These are phyloP conservation scores for cat (Felis catus) DNA, from an alignment of 2,113 vertebrate genomes.

Conservation along the genomic window DNA sequence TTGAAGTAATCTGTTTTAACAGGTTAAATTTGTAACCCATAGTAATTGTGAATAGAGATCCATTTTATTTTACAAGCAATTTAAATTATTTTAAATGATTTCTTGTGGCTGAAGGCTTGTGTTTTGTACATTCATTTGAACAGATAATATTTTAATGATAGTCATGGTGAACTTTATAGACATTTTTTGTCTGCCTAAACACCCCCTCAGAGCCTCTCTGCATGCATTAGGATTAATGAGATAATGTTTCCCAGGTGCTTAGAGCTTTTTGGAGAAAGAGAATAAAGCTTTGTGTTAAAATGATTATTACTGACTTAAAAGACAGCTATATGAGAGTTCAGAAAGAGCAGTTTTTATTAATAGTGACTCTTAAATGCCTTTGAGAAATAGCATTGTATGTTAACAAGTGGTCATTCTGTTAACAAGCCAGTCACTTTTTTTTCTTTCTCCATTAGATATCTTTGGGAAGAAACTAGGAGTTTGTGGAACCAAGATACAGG, in stretches of 20 bases:
- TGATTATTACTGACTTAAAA: constrained; percentile 59
- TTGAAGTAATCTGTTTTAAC: constrained; percentile 33
- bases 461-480: not conserved
- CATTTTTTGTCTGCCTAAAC: constrained; percentile 59
- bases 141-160: constrained; percentile 66
- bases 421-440: not conserved
- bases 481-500: not conserved
- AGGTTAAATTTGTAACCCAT: constrained; percentile 16
- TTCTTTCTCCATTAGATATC: not conserved
- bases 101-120: constrained; percentile 13
- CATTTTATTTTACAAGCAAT: constrained; percentile 55
- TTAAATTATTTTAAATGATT: constrained; percentile 56
- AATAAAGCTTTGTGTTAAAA: constrained; percentile 51
- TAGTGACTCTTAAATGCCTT: constrained; percentile 42
- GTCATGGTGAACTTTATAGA: constrained; percentile 61
- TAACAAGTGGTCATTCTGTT: constrained; percentile 40
- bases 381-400: constrained; percentile 22
- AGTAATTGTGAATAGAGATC: constrained; percentile 42
- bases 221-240: constrained; percentile 72
- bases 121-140: constrained; percentile 46
- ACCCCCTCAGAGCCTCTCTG: constrained; percentile 27
- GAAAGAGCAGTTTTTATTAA: constrained; percentile 50
- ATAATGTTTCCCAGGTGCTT: constrained; percentile 68
- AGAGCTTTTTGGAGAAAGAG: constrained; percentile 54
- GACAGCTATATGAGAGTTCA: constrained; percentile 2